Conservation (phyloP, 37 sponge, comb jelly and placozoan species). For the Ephydatia muelleri region DNA sequence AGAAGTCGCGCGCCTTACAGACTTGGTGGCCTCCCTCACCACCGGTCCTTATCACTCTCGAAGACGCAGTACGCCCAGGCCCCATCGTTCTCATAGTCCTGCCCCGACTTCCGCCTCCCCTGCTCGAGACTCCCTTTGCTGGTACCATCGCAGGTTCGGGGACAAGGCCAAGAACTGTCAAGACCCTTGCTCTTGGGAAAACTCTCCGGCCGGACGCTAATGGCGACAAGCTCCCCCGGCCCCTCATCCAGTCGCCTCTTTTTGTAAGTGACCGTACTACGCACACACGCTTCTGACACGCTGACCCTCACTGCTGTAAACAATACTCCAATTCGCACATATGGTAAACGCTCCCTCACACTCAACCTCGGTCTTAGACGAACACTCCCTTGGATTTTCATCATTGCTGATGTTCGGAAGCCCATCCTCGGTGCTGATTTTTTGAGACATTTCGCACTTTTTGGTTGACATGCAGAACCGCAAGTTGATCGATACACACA, state of each 20-base stretch:
- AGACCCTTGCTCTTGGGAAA: constrained; percentile 42
- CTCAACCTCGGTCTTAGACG: constrained; percentile 64
- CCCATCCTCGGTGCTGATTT: constrained; percentile 76
- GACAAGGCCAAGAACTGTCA: constrained; percentile 38
- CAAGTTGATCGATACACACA: constrained; percentile 17
- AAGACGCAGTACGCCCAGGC: not conserved
- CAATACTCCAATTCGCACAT: constrained; percentile 35
- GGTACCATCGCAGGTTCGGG: constrained; percentile 70
- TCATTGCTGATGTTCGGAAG: constrained; percentile 62
- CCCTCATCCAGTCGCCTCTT: constrained; percentile 8
- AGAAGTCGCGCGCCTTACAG: constrained; percentile 38
- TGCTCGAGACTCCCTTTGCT: constrained; percentile 43
- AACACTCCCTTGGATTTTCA: constrained; percentile 62
- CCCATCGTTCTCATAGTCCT: constrained; percentile 17
- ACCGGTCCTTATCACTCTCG: constrained; percentile 1
- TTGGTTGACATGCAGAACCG: constrained; percentile 21
- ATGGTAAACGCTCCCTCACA: constrained; percentile 49
- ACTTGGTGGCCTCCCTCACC: constrained; percentile 44
- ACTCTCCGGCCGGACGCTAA: constrained; percentile 18
- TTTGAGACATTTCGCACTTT: constrained; percentile 15
- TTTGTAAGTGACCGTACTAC: not conserved
- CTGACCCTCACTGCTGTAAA: constrained; percentile 14
- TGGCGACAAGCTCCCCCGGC: constrained; percentile 17
- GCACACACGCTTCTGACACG: constrained; percentile 6
- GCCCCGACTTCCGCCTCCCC: constrained; percentile 10